These are phyloP conservation scores for Ophion costatus DNA, from an alignment of 2,888 invertebrate species.

Conservation along the genomic window DNA sequence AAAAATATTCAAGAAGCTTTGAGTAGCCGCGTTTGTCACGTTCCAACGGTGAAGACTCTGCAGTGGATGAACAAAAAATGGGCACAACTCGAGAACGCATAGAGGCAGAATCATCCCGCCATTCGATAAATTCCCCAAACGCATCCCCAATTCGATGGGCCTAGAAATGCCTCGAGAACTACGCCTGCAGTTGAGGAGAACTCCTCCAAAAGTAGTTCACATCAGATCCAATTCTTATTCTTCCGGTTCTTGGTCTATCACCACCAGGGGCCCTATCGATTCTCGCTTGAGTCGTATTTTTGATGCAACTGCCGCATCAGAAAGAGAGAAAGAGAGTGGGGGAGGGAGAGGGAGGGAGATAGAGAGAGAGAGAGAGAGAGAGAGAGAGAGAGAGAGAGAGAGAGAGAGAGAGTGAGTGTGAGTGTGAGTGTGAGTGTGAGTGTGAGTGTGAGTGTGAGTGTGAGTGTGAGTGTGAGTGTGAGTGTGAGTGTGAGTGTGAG, in stretches of 20 bases:
- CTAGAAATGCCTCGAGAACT: not conserved
- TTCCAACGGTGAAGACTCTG: not conserved
- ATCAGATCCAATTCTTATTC: conserved; percentile 3
- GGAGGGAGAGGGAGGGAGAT: not conserved
- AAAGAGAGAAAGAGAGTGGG: not conserved
- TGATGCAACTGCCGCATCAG: conserved; percentile 64
- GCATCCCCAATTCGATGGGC: not conserved
- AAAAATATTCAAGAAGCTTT: conserved; percentile 11
- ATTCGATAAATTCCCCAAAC: conserved; percentile 7
- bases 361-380: not conserved
- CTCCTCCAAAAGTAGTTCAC: conserved; percentile 7
- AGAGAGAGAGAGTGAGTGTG: not conserved
- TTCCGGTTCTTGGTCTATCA: conserved; percentile 18
- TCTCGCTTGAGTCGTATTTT: conserved; percentile 51
- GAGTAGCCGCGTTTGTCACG: conserved; percentile 4
- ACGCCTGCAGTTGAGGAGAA: not conserved
- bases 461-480: too few species aligned
- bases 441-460: too few species aligned
- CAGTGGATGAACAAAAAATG: not conserved
- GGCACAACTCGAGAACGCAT: not conserved
- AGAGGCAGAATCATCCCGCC: conserved; percentile 13
- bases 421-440: too few species aligned
- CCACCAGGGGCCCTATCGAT: conserved; percentile 20
- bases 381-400: not conserved
- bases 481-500: too few species aligned